A percentile compares a stretch with the other conserved stretches of the same genome.
Evolutionary conservation across 2,888 invertebrate genomes (phyloP).

Genomic region (Netelia fuscicornis): DNA sequence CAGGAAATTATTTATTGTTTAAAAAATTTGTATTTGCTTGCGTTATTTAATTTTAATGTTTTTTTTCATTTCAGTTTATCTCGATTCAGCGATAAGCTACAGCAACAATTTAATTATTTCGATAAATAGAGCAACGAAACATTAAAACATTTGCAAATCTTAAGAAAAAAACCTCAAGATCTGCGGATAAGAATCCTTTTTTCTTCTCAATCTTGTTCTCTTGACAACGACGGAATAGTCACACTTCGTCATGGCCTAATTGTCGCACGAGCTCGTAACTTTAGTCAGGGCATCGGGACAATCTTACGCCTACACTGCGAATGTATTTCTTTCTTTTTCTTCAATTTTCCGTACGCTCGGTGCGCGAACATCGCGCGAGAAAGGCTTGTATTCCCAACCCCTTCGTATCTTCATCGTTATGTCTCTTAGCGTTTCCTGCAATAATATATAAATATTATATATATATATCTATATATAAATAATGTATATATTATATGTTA

Average conservation of each 20-base stretch:
- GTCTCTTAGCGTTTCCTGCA: background rate
- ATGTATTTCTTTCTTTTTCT: constrained; percentile 20
- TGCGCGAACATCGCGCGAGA: background rate
- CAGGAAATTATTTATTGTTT: too few species aligned
- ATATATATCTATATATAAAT: background rate
- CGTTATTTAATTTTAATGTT: too few species aligned
- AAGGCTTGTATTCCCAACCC: background rate
- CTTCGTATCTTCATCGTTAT: background rate
- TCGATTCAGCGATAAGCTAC: too few species aligned
- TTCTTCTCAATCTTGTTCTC: constrained; percentile 58
- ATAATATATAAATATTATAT: background rate
- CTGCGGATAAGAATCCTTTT: constrained; percentile 9
- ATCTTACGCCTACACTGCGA: constrained; percentile 56
- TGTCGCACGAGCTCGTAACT: constrained; percentile 60
- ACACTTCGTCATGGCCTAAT: constrained; percentile 79
- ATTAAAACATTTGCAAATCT: background rate
- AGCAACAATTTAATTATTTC: too few species aligned
- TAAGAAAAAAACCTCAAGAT: constrained; percentile 11
- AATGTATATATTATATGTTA: too few species aligned
- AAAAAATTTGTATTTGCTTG: too few species aligned
- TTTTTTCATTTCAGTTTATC: background rate
- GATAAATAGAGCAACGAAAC: background rate
- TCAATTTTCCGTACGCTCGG: background rate
- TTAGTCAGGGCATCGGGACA: constrained; percentile 53
- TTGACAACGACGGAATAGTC: constrained; percentile 53